Evolutionary conservation across 2,888 invertebrate species (phyloP), one percentile per base, ranked within the genome.

Genomic region (Enchytraeus crypticus): DNA sequence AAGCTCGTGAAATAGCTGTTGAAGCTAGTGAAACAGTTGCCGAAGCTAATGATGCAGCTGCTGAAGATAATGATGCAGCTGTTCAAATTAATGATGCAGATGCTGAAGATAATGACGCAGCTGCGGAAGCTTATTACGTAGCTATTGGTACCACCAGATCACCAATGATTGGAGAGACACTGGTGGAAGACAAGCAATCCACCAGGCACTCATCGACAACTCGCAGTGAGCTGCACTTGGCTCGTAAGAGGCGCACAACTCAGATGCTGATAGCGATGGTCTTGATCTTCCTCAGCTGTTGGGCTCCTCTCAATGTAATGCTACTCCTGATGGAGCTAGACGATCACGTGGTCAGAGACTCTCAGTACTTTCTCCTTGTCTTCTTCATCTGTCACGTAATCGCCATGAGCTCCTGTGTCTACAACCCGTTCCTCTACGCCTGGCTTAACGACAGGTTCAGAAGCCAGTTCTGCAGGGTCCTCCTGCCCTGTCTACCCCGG

Each of bases 251-350:
- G 88, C 92, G 2, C 96, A 98, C 97, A 5, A 95, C 96, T 78
- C 86, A 91, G 68, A 98, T 97, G 97, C 82, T 97, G 62, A 92
- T 97, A 63, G 89, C 92, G 1, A 98, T 98, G 97, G 97, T 84
- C 8, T 86, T 88, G 11, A 91, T 97, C 57, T 98, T 98, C 76
- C 90, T 92, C 0, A 82, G 91, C 18, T 96, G 93, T 33, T 98
- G 97, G 69, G 82, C 79, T 66, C 79, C 79, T 3, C 69, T 97
- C 62, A 97, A 97, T 77, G 81, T 89, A 56, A 86, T 92, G 69
- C 95, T 95, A 76, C 84, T 95, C 96, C 83, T 18, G 86, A 88
- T 8, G 64, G 67, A 69, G 34, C 71, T 68, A 62, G 55, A 65
- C 23, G 61, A 61, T 30, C 51, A 43, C 21, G 63, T 71, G 18